These are phyloP conservation scores for Bombus haemorrhoidalis DNA, from an alignment of 1,140 invertebrate species.

Conservation along the genomic window DNA sequence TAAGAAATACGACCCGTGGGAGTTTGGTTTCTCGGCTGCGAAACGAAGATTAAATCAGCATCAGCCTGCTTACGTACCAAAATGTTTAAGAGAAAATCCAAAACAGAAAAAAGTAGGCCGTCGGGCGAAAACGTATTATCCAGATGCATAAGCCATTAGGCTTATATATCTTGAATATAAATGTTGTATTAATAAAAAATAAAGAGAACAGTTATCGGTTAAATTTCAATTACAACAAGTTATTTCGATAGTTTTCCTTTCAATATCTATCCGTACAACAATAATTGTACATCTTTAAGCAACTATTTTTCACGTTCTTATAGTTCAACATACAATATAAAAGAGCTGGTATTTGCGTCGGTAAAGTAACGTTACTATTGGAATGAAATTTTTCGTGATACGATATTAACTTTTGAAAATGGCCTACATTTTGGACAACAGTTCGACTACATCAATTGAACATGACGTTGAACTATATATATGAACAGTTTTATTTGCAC, in stretches of 20 bases:
- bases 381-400: background rate
- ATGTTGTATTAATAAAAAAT: slow-evolving; percentile 11
- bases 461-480: background rate
- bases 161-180: background rate
- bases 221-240: background rate
- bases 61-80: slow-evolving; percentile 87
- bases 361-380: too few relatives aligned
- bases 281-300: background rate
- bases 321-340: background rate
- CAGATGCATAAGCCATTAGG: slow-evolving; percentile 66
- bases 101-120: slow-evolving; percentile 82
- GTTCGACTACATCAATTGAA: background rate
- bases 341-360: too few relatives aligned
- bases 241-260: background rate
- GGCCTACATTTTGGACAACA: background rate
- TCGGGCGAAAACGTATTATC: slow-evolving; percentile 85
- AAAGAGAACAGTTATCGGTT: background rate
- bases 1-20: slow-evolving; percentile 86
- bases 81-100: slow-evolving; percentile 83
- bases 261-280: background rate
- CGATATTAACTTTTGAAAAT: background rate
- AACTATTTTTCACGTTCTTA: background rate
- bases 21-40: slow-evolving; percentile 84
- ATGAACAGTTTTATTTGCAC: background rate
- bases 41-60: slow-evolving; percentile 86